Conservation (phyloP, 2,797 vertebrate genomes). For the Notoglanidium macrostoma region DNA sequence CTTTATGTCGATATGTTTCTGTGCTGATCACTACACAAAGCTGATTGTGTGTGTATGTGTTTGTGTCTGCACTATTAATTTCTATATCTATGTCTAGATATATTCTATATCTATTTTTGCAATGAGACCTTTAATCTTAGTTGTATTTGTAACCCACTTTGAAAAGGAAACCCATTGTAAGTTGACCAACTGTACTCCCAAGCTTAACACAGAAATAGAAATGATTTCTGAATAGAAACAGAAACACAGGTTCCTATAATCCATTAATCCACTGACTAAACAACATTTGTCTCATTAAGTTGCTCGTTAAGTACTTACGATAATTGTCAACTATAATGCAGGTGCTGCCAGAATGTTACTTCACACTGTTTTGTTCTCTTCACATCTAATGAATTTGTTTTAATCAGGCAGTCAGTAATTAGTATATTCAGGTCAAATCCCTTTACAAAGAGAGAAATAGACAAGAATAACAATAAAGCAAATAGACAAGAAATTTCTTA, state of each 20-base stretch:
- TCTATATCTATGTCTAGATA: not conserved
- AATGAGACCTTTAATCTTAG: not conserved
- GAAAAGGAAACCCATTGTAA: not conserved
- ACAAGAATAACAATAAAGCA: constrained; percentile 31
- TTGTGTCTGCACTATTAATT: not conserved
- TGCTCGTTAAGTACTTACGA: not conserved
- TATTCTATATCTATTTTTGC: not conserved
- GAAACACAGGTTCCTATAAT: not conserved
- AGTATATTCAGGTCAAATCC: not conserved
- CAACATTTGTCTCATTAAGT: not conserved
- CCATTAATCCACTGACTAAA: not conserved
- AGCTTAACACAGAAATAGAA: constrained; percentile 45
- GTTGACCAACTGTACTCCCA: not conserved
- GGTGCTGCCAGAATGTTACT: constrained; percentile 4
- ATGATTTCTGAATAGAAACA: too few relatives aligned
- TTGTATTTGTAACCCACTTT: not conserved
- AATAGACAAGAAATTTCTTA: constrained; percentile 61
- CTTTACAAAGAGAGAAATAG: constrained; percentile 18
- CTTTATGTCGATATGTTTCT: constrained; percentile 53
- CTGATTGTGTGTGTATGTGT: not conserved
- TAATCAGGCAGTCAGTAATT: constrained; percentile 32
- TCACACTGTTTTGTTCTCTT: constrained; percentile 32
- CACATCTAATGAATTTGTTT: constrained; percentile 58
- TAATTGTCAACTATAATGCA: not conserved
- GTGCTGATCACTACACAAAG: not conserved